Evolutionary conservation across 2,113 vertebrate genomes (phyloP).

Genomic region (Nothoprocta pentlandii): DNA sequence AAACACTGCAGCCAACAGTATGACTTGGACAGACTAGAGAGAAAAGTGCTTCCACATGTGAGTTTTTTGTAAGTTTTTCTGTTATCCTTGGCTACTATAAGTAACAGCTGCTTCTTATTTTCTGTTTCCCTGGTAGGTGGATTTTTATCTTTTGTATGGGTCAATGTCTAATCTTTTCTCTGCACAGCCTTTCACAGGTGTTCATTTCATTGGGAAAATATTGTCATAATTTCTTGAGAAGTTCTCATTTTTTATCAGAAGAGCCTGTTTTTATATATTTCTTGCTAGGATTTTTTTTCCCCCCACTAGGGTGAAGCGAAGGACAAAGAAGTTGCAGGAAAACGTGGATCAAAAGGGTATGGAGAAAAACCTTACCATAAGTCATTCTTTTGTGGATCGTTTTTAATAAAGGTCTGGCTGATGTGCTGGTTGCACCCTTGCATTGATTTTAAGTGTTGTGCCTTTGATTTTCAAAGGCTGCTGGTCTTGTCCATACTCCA

Average conservation of each 20-base stretch:
- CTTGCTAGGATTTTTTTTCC: neutral
- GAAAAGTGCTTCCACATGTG: neutral
- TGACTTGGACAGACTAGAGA: neutral
- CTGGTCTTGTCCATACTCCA: neutral
- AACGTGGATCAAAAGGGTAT: constrained; percentile 48
- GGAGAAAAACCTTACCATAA: neutral
- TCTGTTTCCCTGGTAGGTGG: neutral
- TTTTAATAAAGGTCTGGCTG: neutral
- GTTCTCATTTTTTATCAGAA: neutral
- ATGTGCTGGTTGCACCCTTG: neutral
- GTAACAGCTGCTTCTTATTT: neutral
- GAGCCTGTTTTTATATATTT: neutral
- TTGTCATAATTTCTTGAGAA: neutral
- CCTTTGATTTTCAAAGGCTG: neutral
- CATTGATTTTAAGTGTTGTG: neutral
- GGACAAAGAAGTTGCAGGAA: constrained; percentile 32
- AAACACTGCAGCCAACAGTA: neutral
- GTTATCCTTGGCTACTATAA: neutral
- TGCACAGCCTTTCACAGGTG: neutral
- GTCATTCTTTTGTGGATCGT: neutral
- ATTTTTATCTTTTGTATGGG: fast-evolving
- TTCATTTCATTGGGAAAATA: neutral
- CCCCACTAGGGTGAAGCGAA: constrained; percentile 45
- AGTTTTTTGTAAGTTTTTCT: neutral
- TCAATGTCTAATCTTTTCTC: neutral